Base-by-base conservation (phyloP, 2,113 vertebrate genomes). In the Archocentrus centrarchus region DNA sequence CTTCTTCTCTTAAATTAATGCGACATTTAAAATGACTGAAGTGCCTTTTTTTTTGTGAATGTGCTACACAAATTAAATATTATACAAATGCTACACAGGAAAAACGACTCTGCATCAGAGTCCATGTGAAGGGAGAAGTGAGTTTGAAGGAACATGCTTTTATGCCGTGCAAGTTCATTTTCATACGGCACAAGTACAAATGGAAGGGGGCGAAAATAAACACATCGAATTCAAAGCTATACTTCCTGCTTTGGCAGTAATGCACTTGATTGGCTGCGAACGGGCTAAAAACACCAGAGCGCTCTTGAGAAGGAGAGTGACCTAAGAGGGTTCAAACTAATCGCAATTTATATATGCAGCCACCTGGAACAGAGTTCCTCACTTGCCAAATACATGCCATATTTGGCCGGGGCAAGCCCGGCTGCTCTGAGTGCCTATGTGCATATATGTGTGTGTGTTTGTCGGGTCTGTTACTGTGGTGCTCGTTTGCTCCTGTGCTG, bases 341-440 rank as follows among this genome's bases (percentile, higher is more conserved):
- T 90, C 81, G 17, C 83, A 91, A 91, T 88, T 86, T 91, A 75
- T 81, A 89, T 53, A 89, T 61, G 86, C 90, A 92, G 87, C 91
- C 92, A 93, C 91, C 92, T 93, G 91, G 92, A 93, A 89, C 87
- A 77, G 75, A 88, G 59, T 6, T 22, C 39, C 15, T 37, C 68
- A 37, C 11, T 77, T 84, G 90, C 90, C 92, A 91, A 90, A 92
- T 87, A 89, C 82, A 91, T 88, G 88, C 84, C 88, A 89, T 85
- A 87, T 90, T 88, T 85, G 88, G 86, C 89, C 86, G 6, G 60
- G 57, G 79, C 81, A 47, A 64, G 82, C 83, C 79, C 62, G 85
- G 59, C 80, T 80, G 83, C 53, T 50, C 58, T 8, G 64, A 30
- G 80, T 64, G 76, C 62, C 50, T 79, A 66, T 77, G 63, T 60